Evolutionary conservation across 92 coral and sea anemone species (phyloP).

Genomic region (Actinostola sp.): DNA sequence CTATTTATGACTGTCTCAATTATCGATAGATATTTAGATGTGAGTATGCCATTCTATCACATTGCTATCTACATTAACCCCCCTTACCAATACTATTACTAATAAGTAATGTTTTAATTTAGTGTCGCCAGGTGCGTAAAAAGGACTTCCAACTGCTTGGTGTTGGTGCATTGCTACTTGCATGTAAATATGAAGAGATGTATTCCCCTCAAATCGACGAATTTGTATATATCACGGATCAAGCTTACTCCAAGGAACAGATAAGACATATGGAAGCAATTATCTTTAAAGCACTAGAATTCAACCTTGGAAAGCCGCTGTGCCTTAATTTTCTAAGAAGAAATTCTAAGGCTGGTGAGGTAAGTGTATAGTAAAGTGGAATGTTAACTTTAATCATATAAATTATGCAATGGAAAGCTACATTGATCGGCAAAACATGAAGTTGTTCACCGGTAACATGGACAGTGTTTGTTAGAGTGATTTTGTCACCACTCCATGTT

Average conservation of each 20-base stretch:
- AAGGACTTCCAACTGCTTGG: slow-evolving; percentile 85
- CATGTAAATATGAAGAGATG: slow-evolving; percentile 98
- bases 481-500: no score
- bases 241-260: slow-evolving; percentile 73
- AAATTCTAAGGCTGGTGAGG: slow-evolving; percentile 96
- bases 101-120: background rate
- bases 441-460: background rate
- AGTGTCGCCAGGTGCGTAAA: slow-evolving; percentile 67
- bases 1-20: slow-evolving; percentile 80
- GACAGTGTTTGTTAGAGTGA: no score
- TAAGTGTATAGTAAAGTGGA: slow-evolving; percentile 23
- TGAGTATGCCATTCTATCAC: slow-evolving; percentile 64
- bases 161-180: slow-evolving; percentile 94
- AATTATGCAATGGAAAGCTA: background rate
- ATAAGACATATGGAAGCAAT: slow-evolving; percentile 85
- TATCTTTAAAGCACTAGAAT: slow-evolving; percentile 71
- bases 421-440: background rate
- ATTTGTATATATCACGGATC: slow-evolving; percentile 97
- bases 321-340: slow-evolving; percentile 93
- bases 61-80: background rate
- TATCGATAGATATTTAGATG: slow-evolving; percentile 89
- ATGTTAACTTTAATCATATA: background rate
- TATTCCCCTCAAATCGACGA: slow-evolving; percentile 95
- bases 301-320: slow-evolving; percentile 88
- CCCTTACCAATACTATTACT: background rate